phyloP scores from a whole-genome alignment of 2,888 invertebrate species.

The Ochropleura leucogaster region DNA sequence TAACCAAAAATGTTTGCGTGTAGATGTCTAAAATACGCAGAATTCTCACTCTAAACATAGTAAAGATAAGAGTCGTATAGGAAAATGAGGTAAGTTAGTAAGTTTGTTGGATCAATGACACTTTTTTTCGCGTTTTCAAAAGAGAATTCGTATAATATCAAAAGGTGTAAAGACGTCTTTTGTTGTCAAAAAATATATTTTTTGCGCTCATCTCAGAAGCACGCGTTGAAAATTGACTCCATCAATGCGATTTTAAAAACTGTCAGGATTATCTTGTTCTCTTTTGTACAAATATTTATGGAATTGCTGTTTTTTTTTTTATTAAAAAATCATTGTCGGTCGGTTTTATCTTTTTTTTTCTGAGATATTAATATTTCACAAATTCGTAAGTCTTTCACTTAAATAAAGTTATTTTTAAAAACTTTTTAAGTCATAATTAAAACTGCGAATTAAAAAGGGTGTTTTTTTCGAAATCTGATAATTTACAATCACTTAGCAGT shows the following conservation, averaged over 20 bases:
- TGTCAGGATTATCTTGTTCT: conserved; percentile 67
- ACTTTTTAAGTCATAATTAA: no score
- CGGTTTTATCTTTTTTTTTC: conserved; percentile 8
- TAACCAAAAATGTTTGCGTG: conserved; percentile 58
- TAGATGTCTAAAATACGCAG: neutral
- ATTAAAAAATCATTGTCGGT: conserved; percentile 56
- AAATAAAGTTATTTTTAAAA: neutral
- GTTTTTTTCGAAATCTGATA: neutral
- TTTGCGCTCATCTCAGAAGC: conserved; percentile 81
- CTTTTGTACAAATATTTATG: conserved; percentile 70
- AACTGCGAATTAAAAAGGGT: neutral
- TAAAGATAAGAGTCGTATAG: conserved; percentile 34
- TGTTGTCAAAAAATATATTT: conserved; percentile 73
- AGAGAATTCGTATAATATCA: conserved; percentile 75
- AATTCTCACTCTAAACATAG: conserved; percentile 12
- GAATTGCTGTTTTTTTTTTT: conserved; percentile 13
- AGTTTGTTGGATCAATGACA: conserved; percentile 79
- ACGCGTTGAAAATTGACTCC: conserved; percentile 83
- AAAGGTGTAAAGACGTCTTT: conserved; percentile 79
- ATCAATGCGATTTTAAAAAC: conserved; percentile 67
- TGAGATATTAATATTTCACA: neutral
- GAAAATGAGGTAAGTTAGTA: conserved; percentile 6
- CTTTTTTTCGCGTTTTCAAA: conserved; percentile 77
- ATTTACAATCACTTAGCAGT: conserved; percentile 10
- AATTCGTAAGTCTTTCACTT: neutral